phyloP scores from a whole-genome alignment of 1,140 invertebrate genomes.

The Pachypeltis micranthus region DNA sequence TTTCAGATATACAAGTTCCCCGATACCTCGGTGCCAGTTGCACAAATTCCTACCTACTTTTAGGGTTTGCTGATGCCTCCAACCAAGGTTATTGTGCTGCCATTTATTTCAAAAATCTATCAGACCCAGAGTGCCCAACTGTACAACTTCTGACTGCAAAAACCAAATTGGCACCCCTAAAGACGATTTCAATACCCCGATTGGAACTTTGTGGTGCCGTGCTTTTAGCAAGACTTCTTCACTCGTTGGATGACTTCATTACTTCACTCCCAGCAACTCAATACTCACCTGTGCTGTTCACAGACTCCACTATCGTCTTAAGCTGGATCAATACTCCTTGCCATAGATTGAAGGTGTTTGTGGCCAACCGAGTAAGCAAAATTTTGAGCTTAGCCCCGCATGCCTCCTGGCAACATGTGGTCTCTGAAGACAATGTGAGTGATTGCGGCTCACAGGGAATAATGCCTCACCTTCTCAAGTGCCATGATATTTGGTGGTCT shows the following conservation, averaged over 20 bases:
- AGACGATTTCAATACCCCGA: slow-evolving; percentile 34
- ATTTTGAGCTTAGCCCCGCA: no score
- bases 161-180: no score
- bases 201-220: slow-evolving; percentile 36
- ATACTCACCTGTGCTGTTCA: background rate
- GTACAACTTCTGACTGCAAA: no score
- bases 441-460: no score
- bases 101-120: no score
- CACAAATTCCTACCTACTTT: slow-evolving; percentile 8
- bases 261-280: background rate
- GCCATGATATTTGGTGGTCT: no score
- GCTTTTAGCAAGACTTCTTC: slow-evolving; percentile 19
- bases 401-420: no score
- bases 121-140: slow-evolving; percentile 27
- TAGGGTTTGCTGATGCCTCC: no score
- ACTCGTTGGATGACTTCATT: slow-evolving; percentile 22
- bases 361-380: slow-evolving; percentile 30
- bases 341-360: slow-evolving; percentile 28
- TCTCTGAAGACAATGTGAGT: no score
- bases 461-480: no score
- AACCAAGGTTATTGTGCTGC: slow-evolving; percentile 28
- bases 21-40: background rate
- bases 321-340: slow-evolving; percentile 25
- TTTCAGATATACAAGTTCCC: no score
- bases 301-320: slow-evolving; percentile 19